Evolutionary conservation across 1,140 invertebrate species (phyloP), one percentile per base, ranked within the genome.

Genomic region (Zaprionus vittiger): DNA sequence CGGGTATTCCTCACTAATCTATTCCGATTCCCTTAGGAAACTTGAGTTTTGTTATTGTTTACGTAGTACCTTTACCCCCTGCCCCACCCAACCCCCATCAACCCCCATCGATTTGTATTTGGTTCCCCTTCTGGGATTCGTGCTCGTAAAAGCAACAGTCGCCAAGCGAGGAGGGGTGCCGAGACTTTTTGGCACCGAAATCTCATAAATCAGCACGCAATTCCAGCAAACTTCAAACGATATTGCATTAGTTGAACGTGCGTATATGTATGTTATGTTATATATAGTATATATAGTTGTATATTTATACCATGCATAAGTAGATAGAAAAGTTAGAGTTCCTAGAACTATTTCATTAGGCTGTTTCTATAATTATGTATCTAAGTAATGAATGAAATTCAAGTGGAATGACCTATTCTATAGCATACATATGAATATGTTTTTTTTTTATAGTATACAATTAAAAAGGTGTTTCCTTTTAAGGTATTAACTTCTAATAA

Each of bases 201-300:
- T 44, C 20, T 20, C 47, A 61, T 22, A 62, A 62, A 79, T 66
- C 44, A 31, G 63, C 67, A 73, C 71, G 71, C 70, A 80, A 31
- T 14, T 67, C 65, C 65, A 49, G 55, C 7, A 15, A 61, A 61
- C 57, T 68, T 63, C 44, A 59, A 59, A 12, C 31, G 63, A 57
- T 47, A 54, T 12, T 11, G 15, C 56, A 26, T 5, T 38, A 55
- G 28, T 9, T 60, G 22, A 15, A 37, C 49, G 28, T 52, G 47
- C 4, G 20, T 52, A 34, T 34, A 34, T 34, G 9, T 34, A 14
- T 52, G 24, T 52, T 34, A 14, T 52, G 24, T 52, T 34, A 14
- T 52, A 52, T 52, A 52, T 17, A 44, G n/a, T 44, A 17, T 47
- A 52, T 52, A 20, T 34, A 34, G 31, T 34, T 34, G 31, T 34